Conservation (phyloP, 1,140 invertebrate species). For the Apis mellifera region Amel_HAv3.1 CM009938.2:8286501-8287000, state of each 20-base stretch:
- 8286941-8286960: too few relatives aligned
- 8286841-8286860: not conserved
- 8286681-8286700: constrained; percentile 48
- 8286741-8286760: constrained; percentile 46
- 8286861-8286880: too few relatives aligned
- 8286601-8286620: constrained; percentile 33
- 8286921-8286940: too few relatives aligned
- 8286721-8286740: constrained; percentile 67
- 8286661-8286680: constrained; percentile 56
- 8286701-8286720: constrained; percentile 66
- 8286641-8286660: constrained; percentile 59
- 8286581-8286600: not conserved
- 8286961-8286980: constrained; percentile 1
- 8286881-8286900: too few relatives aligned
- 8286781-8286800: constrained; percentile 25
- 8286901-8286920: too few relatives aligned
- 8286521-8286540: too few relatives aligned
- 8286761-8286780: constrained; percentile 31
- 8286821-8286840: not conserved
- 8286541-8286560: not conserved
- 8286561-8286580: not conserved
- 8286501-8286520: too few relatives aligned
- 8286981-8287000: not conserved
- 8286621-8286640: constrained; percentile 42
- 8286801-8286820: not conserved